Evolutionary conservation across 2,888 invertebrate species (phyloP).

Genomic region (Slavum lentiscoides): DNA sequence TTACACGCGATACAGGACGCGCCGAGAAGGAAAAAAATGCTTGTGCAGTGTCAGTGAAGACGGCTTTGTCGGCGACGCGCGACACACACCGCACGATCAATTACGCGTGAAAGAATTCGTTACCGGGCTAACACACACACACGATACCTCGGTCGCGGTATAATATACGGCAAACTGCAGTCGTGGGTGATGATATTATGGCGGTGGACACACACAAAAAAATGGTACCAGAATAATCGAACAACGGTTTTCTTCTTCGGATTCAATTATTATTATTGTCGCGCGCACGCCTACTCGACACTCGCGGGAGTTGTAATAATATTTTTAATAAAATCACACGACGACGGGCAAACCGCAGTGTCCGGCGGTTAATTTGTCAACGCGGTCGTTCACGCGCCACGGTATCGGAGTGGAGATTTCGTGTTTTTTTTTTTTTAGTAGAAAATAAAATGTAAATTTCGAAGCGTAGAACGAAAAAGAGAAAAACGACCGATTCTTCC

Average conservation of each 20-base stretch:
- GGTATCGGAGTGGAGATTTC: constrained; percentile 16
- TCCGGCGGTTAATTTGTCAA: constrained; percentile 34
- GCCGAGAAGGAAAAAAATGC: too few species aligned
- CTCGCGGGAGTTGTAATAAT: neutral
- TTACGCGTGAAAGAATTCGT: constrained; percentile 12
- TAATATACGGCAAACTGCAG: too few species aligned
- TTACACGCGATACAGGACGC: too few species aligned
- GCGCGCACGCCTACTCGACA: too few species aligned
- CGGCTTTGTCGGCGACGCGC: too few species aligned
- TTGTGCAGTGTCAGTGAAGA: too few species aligned
- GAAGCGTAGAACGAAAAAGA: neutral
- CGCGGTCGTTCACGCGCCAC: constrained; percentile 12
- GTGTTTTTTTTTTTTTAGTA: neutral
- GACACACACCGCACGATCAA: neutral
- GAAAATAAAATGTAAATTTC: constrained; percentile 1
- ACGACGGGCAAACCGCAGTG: neutral
- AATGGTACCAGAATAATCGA: neutral
- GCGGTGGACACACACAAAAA: too few species aligned
- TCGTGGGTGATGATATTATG: constrained; percentile 21
- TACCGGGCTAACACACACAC: too few species aligned
- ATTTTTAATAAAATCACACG: neutral
- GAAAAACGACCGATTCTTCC: constrained; percentile 30
- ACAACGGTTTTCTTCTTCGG: neutral
- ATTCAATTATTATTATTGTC: neutral
- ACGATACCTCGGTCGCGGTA: too few species aligned